Conservation (phyloP, 1,140 invertebrate species). For the Pentalonia nigronervosa region DNA sequence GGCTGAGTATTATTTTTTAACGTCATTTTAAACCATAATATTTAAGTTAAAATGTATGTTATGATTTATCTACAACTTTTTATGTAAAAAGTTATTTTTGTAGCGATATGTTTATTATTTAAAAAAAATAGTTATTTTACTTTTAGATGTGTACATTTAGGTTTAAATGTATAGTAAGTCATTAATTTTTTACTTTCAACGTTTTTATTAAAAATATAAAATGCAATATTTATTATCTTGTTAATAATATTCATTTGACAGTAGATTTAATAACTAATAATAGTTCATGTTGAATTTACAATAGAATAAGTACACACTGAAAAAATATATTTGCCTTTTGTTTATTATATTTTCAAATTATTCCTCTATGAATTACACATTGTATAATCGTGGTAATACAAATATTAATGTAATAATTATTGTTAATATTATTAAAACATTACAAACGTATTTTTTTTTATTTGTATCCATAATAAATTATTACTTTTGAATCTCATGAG, state of each 20-base stretch:
- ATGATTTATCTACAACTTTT: not conserved
- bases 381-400: not conserved
- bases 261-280: not conserved
- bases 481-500: not conserved
- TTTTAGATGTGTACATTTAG: not conserved
- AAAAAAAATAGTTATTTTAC: not conserved
- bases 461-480: not conserved
- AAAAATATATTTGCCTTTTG: not conserved
- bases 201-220: not conserved
- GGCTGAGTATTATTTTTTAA: not conserved
- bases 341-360: not conserved
- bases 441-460: not conserved
- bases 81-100: not conserved
- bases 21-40: not conserved
- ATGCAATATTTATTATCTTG: not conserved
- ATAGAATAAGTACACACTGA: not conserved
- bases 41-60: not conserved
- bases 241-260: no score
- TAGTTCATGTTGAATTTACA: not conserved
- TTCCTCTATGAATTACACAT: not conserved
- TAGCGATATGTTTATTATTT: not conserved
- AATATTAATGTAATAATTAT: not conserved
- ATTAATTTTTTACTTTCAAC: not conserved
- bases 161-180: not conserved
- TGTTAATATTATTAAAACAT: not conserved